phyloP scores from a whole-genome alignment of 2,797 vertebrate genomes.

The Tachyglossus aculeatus region DNA sequence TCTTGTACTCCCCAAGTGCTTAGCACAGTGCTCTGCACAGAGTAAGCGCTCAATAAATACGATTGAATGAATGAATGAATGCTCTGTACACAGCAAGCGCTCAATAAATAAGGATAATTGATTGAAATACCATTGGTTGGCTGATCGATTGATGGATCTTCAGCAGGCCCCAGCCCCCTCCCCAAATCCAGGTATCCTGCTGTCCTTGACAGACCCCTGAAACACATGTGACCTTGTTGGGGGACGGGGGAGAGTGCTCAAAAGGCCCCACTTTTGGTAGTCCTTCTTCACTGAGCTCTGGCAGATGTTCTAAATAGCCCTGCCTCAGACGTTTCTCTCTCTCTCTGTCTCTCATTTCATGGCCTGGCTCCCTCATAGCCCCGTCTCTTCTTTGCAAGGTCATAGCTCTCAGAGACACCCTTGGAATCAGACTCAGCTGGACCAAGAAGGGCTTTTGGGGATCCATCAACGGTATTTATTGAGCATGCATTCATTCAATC shows the following conservation, averaged over 20 bases:
- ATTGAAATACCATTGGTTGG: no score
- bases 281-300: neutral
- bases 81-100: no score
- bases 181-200: neutral
- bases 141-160: no score
- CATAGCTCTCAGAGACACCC: neutral
- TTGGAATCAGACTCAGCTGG: constrained; percentile 5
- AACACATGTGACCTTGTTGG: neutral
- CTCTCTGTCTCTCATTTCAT: neutral
- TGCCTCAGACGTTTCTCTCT: no score
- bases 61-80: no score
- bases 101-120: no score
- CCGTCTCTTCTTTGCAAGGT: constrained; percentile 13
- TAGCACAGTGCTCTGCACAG: no score
- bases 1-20: no score
- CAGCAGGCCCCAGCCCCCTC: neutral
- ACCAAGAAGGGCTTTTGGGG: neutral
- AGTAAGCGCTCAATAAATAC: no score
- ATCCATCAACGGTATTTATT: no score
- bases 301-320: no score
- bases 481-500: no score
- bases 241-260: neutral
- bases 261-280: neutral
- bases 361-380: neutral
- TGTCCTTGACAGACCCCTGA: neutral